Evolutionary conservation across 2,888 invertebrate genomes (phyloP), one percentile per base, ranked within the genome.

Genomic region (Corythucha ciliata): DNA sequence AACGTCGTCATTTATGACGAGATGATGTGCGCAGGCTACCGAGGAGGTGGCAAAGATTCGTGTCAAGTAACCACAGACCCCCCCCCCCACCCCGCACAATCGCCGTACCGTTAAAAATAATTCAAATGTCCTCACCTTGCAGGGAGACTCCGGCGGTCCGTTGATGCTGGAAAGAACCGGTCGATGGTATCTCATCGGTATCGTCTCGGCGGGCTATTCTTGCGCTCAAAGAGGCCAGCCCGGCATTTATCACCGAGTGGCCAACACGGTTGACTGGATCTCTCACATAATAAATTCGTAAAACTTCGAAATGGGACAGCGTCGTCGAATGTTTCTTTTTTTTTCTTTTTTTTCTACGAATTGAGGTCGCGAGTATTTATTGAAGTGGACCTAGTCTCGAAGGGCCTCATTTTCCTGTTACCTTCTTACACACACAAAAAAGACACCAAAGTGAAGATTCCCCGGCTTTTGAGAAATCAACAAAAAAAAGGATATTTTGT

Each of bases 241-340:
- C 0, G 92, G 92, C 42, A 92, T 92, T 62, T 92, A 92, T 70
- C 92, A 92, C 67, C 76, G 91, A 60, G 91, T 91, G 5, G 86
- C 91, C 1, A 87, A 89, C 65, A 92, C 92, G 0, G 89, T 91
- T 5, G 92, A 92, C 68, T 92, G 92, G 92, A 89, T 92, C 61
- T 79, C 78, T 7, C 75, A 78, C 66, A 74, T 77, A 48, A 77
- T 78, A 59, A 76, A 76, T 46, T 60, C 60, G 37, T 58, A 52
- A 27, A 40, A n/a, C n/a, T n/a, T n/a, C n/a, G n/a, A n/a, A n/a
- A n/a, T n/a, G n/a, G n/a, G n/a, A n/a, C n/a, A n/a, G n/a, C n/a
- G n/a, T n/a, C n/a, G n/a, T n/a, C n/a, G n/a, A n/a, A n/a, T n/a
- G n/a, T n/a, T n/a, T n/a, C n/a, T n/a, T n/a, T n/a, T n/a, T n/a